Evolutionary conservation across 2,797 vertebrate species (phyloP), one percentile per base, ranked within the genome.

Genomic region (Rhinatrema bivittatum): DNA sequence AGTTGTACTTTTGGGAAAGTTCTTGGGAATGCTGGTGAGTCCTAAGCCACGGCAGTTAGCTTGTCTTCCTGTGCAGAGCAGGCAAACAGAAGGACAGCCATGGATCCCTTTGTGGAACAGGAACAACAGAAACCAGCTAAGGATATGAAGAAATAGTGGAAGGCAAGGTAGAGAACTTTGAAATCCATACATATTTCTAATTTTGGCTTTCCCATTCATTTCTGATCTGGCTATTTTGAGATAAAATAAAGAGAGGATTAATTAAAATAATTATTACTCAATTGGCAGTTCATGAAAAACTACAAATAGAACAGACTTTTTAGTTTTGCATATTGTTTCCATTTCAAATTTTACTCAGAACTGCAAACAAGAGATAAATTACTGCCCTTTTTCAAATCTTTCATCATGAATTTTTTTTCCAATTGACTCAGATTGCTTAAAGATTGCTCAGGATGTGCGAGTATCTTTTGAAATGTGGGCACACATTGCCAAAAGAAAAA

Each of bases 11-110:
- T 69, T 55, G 35, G 72, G 50, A 19, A 85, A 66, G 45, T 64
- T 74, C 51, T 11, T 48, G 3, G 72, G 71, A 49, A 81, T 47
- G 22, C 39, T 50, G 0, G 23, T 73, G 64, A 81, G 64, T 42
- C 65, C 72, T 60, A 58, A 47, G 17, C 74, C 70, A 53, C 17
- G 36, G 36, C 74, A 79, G 44, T 69, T 71, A 60, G 72, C 68
- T 49, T 70, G 68, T 51, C 52, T 79, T 59, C 42, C 63, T 39
- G 62, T 65, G 52, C 71, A 83, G 36, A 66, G 50, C 32, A 75
- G 71, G 65, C 74, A 82, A 68, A 58, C 24, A 51, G 60, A 58
- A 4, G 65, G 60, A 56, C 64, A 81, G 45, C 58, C 56, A 58
- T 73, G 22, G 47, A 56, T 45, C 45, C 71, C 53, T 42, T 76